phyloP scores from a whole-genome alignment of 2,888 invertebrate genomes.

The Alloscopus bannaensis region DNA sequence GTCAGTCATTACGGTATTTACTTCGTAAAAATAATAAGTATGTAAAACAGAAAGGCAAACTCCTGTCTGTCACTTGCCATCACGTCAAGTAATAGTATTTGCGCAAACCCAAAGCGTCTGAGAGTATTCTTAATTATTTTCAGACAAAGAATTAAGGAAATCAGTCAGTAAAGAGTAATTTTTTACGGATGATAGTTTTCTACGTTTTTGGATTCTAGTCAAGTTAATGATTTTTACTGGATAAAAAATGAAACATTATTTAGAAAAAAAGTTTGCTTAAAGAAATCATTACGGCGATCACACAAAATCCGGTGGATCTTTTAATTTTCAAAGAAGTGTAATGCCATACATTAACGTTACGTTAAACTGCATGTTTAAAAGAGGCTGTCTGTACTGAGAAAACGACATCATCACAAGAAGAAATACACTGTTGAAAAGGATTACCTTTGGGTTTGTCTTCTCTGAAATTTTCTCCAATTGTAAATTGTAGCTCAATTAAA shows the following conservation, averaged over 20 bases:
- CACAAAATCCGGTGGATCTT: slow-evolving; percentile 22
- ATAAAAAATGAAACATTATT: slow-evolving; percentile 18
- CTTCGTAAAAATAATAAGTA: slow-evolving; percentile 20
- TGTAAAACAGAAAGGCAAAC: slow-evolving; percentile 56
- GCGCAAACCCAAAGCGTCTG: slow-evolving; percentile 9
- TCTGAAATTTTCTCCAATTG: slow-evolving; percentile 44
- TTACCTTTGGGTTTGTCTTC: slow-evolving; percentile 52
- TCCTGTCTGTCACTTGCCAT: slow-evolving; percentile 49
- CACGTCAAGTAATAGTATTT: slow-evolving; percentile 20
- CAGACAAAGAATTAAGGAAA: slow-evolving; percentile 10
- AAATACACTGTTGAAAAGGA: too few species aligned
- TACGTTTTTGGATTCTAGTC: slow-evolving; percentile 23
- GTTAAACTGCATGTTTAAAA: neutral
- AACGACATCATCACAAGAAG: neutral
- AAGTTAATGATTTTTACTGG: slow-evolving; percentile 33
- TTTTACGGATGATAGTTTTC: slow-evolving; percentile 1
- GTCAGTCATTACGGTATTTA: slow-evolving; percentile 30
- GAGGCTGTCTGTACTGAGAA: neutral
- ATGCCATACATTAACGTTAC: neutral
- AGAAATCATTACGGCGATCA: slow-evolving; percentile 12
- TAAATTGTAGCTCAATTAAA: slow-evolving; percentile 23
- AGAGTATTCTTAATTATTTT: slow-evolving; percentile 9
- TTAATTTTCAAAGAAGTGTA: slow-evolving; percentile 1
- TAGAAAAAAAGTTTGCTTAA: neutral
- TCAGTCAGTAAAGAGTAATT: slow-evolving; percentile 8